phyloP scores from a whole-genome alignment of 2,888 invertebrate genomes.

The Drosophila nigricruria region DNA sequence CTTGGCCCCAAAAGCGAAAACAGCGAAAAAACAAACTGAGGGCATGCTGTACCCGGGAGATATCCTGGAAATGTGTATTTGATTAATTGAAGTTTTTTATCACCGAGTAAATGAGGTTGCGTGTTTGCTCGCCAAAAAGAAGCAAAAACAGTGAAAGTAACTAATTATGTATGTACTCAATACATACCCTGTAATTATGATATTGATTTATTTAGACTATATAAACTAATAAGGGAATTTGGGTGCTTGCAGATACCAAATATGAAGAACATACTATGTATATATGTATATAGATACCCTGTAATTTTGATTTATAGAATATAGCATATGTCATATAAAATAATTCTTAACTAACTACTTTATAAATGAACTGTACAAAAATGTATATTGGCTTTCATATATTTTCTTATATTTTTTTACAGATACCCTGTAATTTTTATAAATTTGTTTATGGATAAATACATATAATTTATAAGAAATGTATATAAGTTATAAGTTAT shows the following conservation, averaged over 20 bases:
- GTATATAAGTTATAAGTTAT: not conserved
- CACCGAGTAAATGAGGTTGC: not conserved
- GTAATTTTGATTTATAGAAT: not conserved
- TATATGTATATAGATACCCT: not conserved
- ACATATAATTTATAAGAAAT: too few relatives aligned
- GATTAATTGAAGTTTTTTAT: not conserved
- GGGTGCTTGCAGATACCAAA: not conserved
- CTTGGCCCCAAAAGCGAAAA: conserved; percentile 4
- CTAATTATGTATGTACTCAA: not conserved
- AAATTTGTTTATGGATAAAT: too few relatives aligned
- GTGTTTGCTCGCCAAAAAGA: not conserved
- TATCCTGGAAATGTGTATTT: not conserved
- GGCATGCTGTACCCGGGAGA: not conserved
- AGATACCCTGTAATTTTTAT: not conserved
- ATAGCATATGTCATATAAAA: not conserved
- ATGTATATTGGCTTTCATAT: not conserved
- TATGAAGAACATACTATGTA: not conserved
- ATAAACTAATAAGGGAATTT: not conserved
- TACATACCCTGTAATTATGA: not conserved
- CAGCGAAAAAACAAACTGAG: not conserved
- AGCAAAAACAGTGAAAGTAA: not conserved
- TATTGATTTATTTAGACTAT: not conserved
- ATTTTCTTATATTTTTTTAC: not conserved
- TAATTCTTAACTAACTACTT: not conserved
- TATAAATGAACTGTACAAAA: not conserved